phyloP scores from a whole-genome alignment of 2,797 vertebrate genomes.

The Erpetoichthys calabaricus region DNA sequence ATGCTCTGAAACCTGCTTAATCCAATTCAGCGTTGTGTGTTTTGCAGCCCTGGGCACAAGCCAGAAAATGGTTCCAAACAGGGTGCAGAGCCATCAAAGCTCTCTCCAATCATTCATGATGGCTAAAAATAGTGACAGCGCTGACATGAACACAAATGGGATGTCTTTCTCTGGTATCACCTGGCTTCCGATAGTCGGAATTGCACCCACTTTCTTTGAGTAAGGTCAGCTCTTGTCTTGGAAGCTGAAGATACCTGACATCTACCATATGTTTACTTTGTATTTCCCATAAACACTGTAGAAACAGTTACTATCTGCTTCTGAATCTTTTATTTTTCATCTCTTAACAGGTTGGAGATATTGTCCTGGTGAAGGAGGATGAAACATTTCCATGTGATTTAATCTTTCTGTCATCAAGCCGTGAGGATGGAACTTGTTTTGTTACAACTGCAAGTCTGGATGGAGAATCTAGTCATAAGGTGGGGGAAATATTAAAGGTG shows the following conservation, averaged over 20 bases:
- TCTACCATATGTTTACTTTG: too few species aligned
- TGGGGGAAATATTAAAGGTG: conserved; percentile 21
- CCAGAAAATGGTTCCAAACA: not conserved
- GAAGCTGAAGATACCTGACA: too few species aligned
- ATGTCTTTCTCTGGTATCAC: too few species aligned
- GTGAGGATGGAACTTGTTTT: conserved; percentile 80
- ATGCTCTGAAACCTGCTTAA: too few species aligned
- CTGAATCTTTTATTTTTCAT: not conserved
- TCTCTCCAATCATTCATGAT: not conserved
- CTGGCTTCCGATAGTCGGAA: too few species aligned
- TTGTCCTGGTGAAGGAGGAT: conserved; percentile 80
- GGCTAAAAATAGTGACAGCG: not conserved
- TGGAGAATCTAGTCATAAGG: conserved; percentile 94
- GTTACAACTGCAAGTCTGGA: conserved; percentile 93
- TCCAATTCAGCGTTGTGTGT: not conserved
- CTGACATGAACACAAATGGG: too few species aligned
- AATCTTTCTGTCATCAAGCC: conserved; percentile 78
- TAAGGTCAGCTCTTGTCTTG: too few species aligned
- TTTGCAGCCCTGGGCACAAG: not conserved
- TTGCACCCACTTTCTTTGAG: too few species aligned
- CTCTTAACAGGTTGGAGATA: conserved; percentile 74
- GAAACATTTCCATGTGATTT: conserved; percentile 92
- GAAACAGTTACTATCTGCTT: too few species aligned
- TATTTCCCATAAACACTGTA: too few species aligned
- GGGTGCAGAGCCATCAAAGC: not conserved